Base-by-base conservation (phyloP, 2,797 vertebrate genomes). In the Harpagifer antarcticus region DNA sequence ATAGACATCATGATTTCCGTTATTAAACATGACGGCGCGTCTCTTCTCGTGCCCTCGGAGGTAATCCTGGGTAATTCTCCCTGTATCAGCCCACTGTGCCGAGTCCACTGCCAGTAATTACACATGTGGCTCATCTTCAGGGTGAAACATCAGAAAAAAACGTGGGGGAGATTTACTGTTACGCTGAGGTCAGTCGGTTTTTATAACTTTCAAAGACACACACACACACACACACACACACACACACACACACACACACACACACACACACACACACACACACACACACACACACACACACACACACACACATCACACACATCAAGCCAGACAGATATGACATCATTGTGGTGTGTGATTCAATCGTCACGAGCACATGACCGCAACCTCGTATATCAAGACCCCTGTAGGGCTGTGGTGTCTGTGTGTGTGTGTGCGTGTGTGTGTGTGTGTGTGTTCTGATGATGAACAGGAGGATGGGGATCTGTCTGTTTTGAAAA, bases 311-410 rank as follows among this genome's bases (percentile, higher is more conserved):
- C 23, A 23, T n/a, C 23, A 23, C 23, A 23, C 23, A 23, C 53
- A 72, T 65, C 78, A 71, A 63, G 53, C 78, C 82, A 89, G 83
- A 91, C 86, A 89, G 84, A 87, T 84, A 80, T 93, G 89, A 93
- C 88, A 86, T 92, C 91, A 93, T 89, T 49, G 76, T 55, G 79
- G 87, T 83, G 68, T 72, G 68, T 74, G 86, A 88, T 87, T 83
- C 79, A 81, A 65, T 87, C 87, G 64, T 74, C 78, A 74, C 52
- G 2, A 79, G 45, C 66, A 56, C 81, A 85, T 82, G 75, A 87
- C 79, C 80, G 16, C 86, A 81, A 73, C 68, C 71, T 70, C 68
- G 45, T 88, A 84, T 79, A 88, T 89, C 90, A 88, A 77, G 83
- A 79, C 77, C 79, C 83, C 79, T 58, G 76, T 61, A 17, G 79